A percentile compares a stretch with the other conserved stretches of the same genome.
Conservation (phyloP, 2,113 vertebrate species). For the Haemorhous mexicanus region DNA sequence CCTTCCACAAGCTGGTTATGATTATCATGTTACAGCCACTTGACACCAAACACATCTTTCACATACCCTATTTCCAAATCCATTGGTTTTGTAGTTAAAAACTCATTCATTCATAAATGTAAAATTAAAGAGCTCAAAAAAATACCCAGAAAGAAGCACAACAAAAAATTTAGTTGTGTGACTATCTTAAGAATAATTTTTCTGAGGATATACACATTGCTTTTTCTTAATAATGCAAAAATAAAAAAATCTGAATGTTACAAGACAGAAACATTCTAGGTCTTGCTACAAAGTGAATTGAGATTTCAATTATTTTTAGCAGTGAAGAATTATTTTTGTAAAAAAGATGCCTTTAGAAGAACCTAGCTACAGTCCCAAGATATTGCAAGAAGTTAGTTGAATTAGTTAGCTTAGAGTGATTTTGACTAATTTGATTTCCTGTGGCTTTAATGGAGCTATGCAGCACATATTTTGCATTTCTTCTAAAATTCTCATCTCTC, state of each 20-base stretch:
- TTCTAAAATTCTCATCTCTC: background rate
- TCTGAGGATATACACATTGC: background rate
- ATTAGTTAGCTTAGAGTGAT: background rate
- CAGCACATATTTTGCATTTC: background rate
- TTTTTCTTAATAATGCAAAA: background rate
- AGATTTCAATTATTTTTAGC: background rate
- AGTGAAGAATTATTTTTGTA: background rate
- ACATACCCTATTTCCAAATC: background rate
- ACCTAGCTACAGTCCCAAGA: background rate
- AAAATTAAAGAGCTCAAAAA: background rate
- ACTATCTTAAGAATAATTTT: background rate
- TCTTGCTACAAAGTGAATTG: background rate
- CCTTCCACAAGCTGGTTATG: background rate
- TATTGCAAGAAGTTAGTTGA: background rate
- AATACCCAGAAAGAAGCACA: background rate
- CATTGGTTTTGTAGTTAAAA: background rate
- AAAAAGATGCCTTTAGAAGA: background rate
- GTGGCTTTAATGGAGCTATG: background rate
- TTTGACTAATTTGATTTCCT: background rate
- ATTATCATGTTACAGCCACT: background rate
- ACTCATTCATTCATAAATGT: background rate
- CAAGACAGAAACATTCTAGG: background rate
- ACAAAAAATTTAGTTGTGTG: background rate
- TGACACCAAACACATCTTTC: background rate
- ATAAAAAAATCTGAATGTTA: background rate